Evolutionary conservation across 2,113 vertebrate species (phyloP), one percentile per base, ranked within the genome.

Genomic region (Psilopogon haemacephalus): DNA sequence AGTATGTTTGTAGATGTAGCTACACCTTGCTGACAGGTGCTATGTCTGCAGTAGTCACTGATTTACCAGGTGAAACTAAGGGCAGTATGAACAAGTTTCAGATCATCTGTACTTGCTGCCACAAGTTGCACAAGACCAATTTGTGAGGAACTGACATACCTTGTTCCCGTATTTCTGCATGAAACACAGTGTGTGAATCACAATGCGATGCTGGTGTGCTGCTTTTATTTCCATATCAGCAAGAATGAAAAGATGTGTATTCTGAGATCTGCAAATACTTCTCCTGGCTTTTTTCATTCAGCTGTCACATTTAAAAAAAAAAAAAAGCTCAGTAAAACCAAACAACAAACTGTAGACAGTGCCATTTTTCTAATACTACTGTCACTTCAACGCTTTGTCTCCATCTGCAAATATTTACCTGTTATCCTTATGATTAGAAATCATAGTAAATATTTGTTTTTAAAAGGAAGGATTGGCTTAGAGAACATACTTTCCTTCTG

Each of bases 171-270:
- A 14, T 62, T 84, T 77, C 56, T 84, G 52, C 24, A 59, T 75
- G n/a, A 60, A 89, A 56, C 11, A 38, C 6, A 2, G 33, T 55
- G 42, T 46, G 30, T 82, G 48, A 88, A 67, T 90, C 72, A 76
- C 7, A 37, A 2, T 0, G 1, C 19, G 17, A 0, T 27, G 37
- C 7, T 35, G 11, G 4, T 27, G 9, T 32, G 12, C 35, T 16
- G 3, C 14, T 78, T 90, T 35, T 56, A 55, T 81, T 86, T 92
- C 90, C 54, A 58, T 86, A 84, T 84, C 44, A 68, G n/a, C 58
- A 48, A 42, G 42, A 80, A 90, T 40, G 26, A 68, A 90, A 82
- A 23, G 60, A 56, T 78, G 55, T 9, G 11, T 60, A 46, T 89
- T 85, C 79, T 70, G 38, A 42, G 17, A 74, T 50, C 64, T 42